phyloP scores from a whole-genome alignment of 2,797 vertebrate species.

The Hemibagrus guttatus region DNA sequence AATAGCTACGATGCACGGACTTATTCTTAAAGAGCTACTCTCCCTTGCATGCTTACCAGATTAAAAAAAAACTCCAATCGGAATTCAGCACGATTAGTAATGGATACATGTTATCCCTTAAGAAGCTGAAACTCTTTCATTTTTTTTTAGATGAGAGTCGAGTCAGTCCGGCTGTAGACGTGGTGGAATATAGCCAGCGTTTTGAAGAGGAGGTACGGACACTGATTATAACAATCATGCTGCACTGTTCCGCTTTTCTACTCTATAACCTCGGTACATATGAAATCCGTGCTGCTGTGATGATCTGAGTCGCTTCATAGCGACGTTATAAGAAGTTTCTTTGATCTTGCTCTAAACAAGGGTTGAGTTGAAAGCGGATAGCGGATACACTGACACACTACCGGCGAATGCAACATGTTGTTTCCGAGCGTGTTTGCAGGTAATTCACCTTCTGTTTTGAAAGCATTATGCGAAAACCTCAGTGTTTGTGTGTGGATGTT shows the following conservation, averaged over 20 bases:
- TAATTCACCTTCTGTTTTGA: not conserved
- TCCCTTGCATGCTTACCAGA: not conserved
- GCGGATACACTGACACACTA: not conserved
- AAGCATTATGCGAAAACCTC: not conserved
- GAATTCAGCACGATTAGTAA: not conserved
- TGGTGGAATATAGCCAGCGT: slow-evolving; percentile 54
- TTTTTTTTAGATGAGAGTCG: slow-evolving; percentile 71
- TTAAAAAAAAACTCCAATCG: not conserved
- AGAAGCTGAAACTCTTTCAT: slow-evolving; percentile 31
- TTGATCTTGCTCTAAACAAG: not conserved
- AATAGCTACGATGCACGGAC: too few relatives aligned
- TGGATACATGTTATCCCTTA: not conserved
- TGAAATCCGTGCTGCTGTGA: not conserved
- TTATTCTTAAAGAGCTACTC: not conserved
- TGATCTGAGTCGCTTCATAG: not conserved
- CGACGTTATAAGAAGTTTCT: not conserved
- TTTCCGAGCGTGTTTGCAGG: not conserved
- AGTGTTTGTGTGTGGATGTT: slow-evolving; percentile 40
- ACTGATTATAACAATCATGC: slow-evolving; percentile 11
- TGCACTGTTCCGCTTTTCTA: slow-evolving; percentile 31
- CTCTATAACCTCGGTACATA: not conserved
- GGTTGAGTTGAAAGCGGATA: not conserved
- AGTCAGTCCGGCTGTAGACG: slow-evolving; percentile 50
- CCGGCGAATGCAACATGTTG: not conserved
- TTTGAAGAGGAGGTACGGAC: slow-evolving; percentile 63